Evolutionary conservation across 2,113 vertebrate genomes (phyloP).

Genomic region (Antigone vipio): DNA sequence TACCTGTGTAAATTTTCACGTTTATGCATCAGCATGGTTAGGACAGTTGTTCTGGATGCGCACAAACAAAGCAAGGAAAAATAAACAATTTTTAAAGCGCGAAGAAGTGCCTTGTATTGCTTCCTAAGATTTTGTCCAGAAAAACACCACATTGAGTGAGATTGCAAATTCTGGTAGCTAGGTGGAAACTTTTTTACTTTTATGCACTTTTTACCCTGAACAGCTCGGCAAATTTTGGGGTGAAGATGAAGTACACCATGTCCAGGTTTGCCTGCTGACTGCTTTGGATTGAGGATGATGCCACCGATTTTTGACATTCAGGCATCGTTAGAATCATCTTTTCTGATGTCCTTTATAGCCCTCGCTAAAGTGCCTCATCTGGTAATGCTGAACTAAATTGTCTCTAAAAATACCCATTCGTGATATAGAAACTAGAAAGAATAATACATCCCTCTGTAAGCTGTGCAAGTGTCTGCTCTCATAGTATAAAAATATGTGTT

Average conservation of each 20-base stretch:
- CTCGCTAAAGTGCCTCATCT: background rate
- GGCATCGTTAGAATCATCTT: background rate
- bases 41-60: background rate
- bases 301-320: background rate
- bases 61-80: background rate
- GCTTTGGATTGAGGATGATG: background rate
- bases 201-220: background rate
- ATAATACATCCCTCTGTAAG: background rate
- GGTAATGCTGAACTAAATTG: background rate
- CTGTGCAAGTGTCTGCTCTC: background rate
- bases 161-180: background rate
- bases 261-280: background rate
- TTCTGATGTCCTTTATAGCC: background rate
- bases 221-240: background rate
- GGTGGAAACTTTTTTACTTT: background rate
- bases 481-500: background rate
- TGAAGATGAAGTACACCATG: accelerated
- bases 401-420: background rate
- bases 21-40: background rate
- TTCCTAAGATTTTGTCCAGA: background rate
- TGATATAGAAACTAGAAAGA: background rate
- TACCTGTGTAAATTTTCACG: background rate
- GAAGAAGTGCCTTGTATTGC: background rate
- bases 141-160: background rate
- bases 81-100: background rate